phyloP scores from a whole-genome alignment of 1,140 invertebrate genomes.

The Sipha flava region DNA sequence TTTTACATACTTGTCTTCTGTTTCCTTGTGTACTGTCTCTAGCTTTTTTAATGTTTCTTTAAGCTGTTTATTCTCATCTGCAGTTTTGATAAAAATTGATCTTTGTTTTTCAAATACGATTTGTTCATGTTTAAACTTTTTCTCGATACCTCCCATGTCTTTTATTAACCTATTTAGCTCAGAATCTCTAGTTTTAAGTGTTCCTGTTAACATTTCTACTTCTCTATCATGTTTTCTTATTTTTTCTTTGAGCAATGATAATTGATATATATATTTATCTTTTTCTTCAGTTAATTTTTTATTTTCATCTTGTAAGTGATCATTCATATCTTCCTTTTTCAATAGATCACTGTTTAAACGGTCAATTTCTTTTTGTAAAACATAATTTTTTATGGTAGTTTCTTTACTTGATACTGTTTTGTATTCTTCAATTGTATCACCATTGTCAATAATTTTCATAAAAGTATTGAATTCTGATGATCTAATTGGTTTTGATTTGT shows the following conservation, averaged over 20 bases:
- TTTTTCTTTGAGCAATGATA: not conserved
- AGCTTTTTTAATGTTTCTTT: not conserved
- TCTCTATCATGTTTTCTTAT: not conserved
- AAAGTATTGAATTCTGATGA: conserved; percentile 6
- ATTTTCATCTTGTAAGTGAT: not conserved
- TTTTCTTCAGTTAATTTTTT: conserved; percentile 12
- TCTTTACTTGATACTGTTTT: conserved; percentile 25
- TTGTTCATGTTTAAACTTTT: not conserved
- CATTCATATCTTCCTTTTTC: not conserved
- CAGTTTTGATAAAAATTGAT: not conserved
- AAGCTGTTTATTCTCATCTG: not conserved
- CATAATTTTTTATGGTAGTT: conserved; percentile 12
- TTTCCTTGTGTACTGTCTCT: not conserved
- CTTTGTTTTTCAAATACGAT: not conserved
- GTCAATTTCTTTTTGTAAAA: conserved; percentile 23
- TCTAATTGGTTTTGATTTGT: conserved; percentile 6
- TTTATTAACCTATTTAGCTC: not conserved
- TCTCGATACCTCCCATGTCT: not conserved
- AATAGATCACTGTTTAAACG: not conserved
- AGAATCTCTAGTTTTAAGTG: not conserved
- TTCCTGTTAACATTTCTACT: not conserved
- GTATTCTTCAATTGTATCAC: not conserved
- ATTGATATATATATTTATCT: not conserved
- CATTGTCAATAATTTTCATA: conserved; percentile 20
- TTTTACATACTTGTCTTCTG: not conserved